Percentiles rank a stretch among this genome's conserved stretches.
phyloP scores from a whole-genome alignment of 2,797 vertebrate genomes.

The Prunella strophiata region DNA sequence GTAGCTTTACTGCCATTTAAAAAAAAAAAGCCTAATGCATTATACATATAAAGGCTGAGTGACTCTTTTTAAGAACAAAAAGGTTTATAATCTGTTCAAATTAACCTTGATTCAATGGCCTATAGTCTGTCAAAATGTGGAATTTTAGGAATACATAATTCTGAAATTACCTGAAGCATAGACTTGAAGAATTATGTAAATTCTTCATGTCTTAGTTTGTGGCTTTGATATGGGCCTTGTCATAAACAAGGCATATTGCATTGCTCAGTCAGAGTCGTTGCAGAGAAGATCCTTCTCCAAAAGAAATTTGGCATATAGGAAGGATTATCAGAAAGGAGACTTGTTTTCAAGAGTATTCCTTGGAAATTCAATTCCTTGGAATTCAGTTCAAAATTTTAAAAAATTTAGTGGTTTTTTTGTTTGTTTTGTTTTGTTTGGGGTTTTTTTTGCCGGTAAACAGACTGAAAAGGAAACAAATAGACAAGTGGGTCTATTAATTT shows the following conservation, averaged over 20 bases:
- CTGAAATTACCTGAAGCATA: background rate
- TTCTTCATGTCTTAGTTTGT: background rate
- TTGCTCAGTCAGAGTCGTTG: background rate
- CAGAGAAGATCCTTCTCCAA: background rate
- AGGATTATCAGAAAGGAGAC: background rate
- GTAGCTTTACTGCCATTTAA: background rate
- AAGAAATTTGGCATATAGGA: too few relatives aligned
- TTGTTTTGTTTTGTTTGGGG: background rate
- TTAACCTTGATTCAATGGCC: background rate
- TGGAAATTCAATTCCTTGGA: background rate
- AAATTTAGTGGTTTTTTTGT: background rate
- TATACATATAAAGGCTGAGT: background rate
- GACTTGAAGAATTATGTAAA: background rate
- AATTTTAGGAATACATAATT: background rate
- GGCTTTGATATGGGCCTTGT: background rate
- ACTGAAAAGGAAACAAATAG: background rate
- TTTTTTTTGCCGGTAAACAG: background rate
- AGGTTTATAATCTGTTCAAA: background rate
- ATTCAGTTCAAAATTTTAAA: background rate
- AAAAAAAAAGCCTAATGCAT: background rate
- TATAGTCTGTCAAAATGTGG: background rate
- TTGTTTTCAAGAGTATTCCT: background rate
- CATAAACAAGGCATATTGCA: background rate
- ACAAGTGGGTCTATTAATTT: background rate
- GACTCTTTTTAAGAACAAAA: background rate